A percentile compares a stretch with the other conserved stretches of the same genome.
These are phyloP conservation scores for Cacatua alba DNA, from an alignment of 2,113 vertebrate species.

Conservation along the genomic window DNA sequence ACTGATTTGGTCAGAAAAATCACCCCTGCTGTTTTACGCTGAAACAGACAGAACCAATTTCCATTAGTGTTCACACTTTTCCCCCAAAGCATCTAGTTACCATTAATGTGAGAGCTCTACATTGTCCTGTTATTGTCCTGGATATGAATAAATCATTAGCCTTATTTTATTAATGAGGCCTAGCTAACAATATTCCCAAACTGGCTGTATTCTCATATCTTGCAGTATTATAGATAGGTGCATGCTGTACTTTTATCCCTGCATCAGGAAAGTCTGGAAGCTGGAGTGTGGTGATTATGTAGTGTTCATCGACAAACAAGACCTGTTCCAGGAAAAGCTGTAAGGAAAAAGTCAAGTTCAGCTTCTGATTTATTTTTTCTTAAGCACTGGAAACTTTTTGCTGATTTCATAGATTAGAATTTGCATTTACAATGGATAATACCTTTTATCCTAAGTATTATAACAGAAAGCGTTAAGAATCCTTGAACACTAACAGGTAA, in stretches of 20 bases:
- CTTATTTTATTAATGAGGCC: constrained; percentile 80
- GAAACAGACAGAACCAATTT: constrained; percentile 57
- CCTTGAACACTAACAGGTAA: neutral
- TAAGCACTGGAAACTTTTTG: neutral
- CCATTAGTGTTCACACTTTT: constrained; percentile 37
- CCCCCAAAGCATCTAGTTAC: constrained; percentile 65
- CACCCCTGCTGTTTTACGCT: constrained; percentile 27
- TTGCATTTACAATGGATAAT: neutral
- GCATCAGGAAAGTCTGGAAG: neutral
- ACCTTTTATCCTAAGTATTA: neutral
- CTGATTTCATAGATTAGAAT: neutral
- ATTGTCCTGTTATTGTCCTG: constrained; percentile 76
- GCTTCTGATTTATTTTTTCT: neutral
- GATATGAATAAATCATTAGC: constrained; percentile 80
- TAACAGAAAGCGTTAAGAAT: neutral
- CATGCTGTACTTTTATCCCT: neutral
- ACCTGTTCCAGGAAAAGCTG: neutral
- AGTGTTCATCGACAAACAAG: neutral
- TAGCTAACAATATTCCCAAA: constrained; percentile 71
- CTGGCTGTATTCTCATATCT: constrained; percentile 50
- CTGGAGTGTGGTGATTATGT: neutral
- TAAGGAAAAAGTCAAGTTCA: neutral
- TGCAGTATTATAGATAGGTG: constrained; percentile 11
- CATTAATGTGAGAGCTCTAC: constrained; percentile 62
- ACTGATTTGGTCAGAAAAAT: constrained; percentile 62